phyloP scores from a whole-genome alignment of 2,888 invertebrate genomes.

The Spialia ferax region DNA sequence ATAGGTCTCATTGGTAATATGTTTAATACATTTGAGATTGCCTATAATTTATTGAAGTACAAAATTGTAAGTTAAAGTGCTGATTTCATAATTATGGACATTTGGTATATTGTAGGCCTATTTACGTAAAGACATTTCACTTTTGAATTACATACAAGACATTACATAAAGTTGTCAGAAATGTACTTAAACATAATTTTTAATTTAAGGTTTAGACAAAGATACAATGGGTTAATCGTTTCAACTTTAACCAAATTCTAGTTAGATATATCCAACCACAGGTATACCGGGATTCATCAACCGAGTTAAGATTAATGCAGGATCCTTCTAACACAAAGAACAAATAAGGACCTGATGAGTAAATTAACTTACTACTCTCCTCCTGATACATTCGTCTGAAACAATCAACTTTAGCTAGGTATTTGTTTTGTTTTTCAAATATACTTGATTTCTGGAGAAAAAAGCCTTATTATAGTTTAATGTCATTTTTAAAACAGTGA shows the following conservation, averaged over 20 bases:
- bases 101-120: no score
- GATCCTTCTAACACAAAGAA: constrained; percentile 18
- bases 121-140: neutral
- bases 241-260: constrained; percentile 9
- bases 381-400: constrained; percentile 12
- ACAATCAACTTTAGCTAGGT: neutral
- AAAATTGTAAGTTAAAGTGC: neutral
- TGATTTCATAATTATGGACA: neutral
- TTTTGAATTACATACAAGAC: no score
- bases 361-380: constrained; percentile 19
- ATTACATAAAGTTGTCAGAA: no score
- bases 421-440: neutral
- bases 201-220: neutral
- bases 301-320: constrained; percentile 43
- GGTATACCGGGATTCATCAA: constrained; percentile 36
- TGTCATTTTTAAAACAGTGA: no score
- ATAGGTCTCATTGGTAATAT: neutral
- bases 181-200: no score
- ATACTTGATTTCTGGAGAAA: neutral
- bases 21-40: no score
- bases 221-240: neutral
- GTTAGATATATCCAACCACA: constrained; percentile 33
- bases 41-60: neutral
- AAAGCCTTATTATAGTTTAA: neutral
- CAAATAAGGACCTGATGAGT: constrained; percentile 11